phyloP scores from a whole-genome alignment of 2,888 invertebrate genomes.

The Hedya salicella region DNA sequence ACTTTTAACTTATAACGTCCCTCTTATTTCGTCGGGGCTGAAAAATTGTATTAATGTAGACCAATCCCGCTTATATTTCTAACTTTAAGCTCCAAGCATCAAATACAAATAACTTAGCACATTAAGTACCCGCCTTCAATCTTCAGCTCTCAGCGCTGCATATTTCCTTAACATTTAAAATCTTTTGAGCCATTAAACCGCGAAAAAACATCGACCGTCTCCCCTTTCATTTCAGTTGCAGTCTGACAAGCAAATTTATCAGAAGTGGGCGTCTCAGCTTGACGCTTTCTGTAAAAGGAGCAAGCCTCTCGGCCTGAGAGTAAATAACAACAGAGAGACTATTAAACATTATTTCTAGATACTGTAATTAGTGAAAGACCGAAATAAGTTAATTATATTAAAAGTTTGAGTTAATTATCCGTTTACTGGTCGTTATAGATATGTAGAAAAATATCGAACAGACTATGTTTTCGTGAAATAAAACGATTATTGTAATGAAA shows the following conservation, averaged over 20 bases:
- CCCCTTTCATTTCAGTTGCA: slow-evolving; percentile 61
- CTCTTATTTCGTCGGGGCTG: too few species aligned
- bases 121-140: background rate
- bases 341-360: background rate
- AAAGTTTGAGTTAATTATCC: too few species aligned
- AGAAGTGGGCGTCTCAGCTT: slow-evolving; percentile 49
- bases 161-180: slow-evolving; percentile 32
- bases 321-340: slow-evolving; percentile 56
- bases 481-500: too few species aligned
- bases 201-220: slow-evolving; percentile 45
- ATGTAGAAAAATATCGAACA: too few species aligned
- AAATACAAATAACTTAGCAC: background rate
- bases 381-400: too few species aligned
- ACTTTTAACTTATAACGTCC: too few species aligned
- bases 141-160: slow-evolving; percentile 16
- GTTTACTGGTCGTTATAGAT: too few species aligned
- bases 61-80: too few species aligned
- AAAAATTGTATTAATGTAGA: too few species aligned
- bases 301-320: slow-evolving; percentile 59
- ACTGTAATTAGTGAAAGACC: too few species aligned
- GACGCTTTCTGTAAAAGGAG: slow-evolving; percentile 56
- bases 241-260: slow-evolving; percentile 60
- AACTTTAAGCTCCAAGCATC: background rate
- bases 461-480: too few species aligned
- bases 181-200: slow-evolving; percentile 31